Base-by-base conservation (phyloP, 2,797 vertebrate species). In the Tapirus indicus region DNA sequence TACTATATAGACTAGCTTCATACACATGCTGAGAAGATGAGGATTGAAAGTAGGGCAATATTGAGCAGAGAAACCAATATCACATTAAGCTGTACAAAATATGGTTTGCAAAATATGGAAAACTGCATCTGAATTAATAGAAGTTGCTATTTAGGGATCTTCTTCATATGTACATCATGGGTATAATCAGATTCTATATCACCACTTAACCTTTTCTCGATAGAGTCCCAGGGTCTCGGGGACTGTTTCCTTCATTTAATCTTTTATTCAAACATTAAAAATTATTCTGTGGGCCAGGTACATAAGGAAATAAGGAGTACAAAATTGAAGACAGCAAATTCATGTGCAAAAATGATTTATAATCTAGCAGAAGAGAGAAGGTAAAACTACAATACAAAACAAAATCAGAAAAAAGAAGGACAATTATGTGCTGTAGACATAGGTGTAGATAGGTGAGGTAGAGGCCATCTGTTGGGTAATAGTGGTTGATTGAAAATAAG, bases 131-230 rank as follows among this genome's bases (percentile, higher is more conserved):
- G 10, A 95, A 84, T 68, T 77, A 94, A 66, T 49, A 75, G 14
- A 92, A 66, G 16, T 75, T 93, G 49, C 18, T 80, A n/a, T 97
- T 87, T 94, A n/a, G 41, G 14, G 23, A 72, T 38, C 60, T 85
- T 41, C 32, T 90, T 74, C 49, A 23, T 62, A 4, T 14, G 10
- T n/a, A 79, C 10, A 84, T 25, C 23, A 18, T 68, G 44, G 21
- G 9, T 49, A 52, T 2, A 88, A 16, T 49, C 95, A 35, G 38
- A 87, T 75, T 82, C 66, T 29, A 0, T 52, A 14, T 72, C 44
- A 82, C 11, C 1, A 16, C 9, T 47, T 13, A 44, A 23, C 21
- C 10, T 17, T 27, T 75, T 86, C 27, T 72, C 49, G 44, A 1
- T 68, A 71, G 12, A 54, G 1, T 58, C 38, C 11, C 20, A 83